Base-by-base conservation (phyloP, 2,888 invertebrate genomes). In the Leucophenga montana region DNA sequence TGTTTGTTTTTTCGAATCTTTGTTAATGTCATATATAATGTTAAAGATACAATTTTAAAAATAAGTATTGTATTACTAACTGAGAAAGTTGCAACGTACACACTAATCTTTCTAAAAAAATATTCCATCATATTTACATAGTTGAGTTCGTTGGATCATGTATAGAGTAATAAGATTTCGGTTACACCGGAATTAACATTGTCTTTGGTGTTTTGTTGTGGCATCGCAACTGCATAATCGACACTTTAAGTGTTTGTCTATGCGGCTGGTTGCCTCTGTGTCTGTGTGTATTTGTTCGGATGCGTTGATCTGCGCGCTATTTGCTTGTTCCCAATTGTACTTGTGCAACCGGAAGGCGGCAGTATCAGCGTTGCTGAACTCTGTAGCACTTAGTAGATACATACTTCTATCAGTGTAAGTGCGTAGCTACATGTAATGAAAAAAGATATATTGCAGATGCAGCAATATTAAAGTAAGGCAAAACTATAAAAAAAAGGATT, bases 211-310 rank as follows among this genome's bases (percentile, higher is more conserved):
- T 33, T 33, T 48, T 48, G 48, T n/a, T n/a, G 13, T 3, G 50
- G 3, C 16, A 50, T 1, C 50, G n/a, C 4, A 56, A 56, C 27
- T 56, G 56, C 27, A 56, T 56, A 56, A 56, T 22, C 14, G 56
- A 56, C 56, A 27, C 44, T 22, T n/a, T 66, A 33, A 18, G 31
- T 31, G 18, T 50, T 20, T 27, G 56, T 31, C 20, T 14, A 66
- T 50, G 59, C 31, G 59, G 14, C 27, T 31, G 66, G 33, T 62
- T 64, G 70, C n/a, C 13, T 68, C 61, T 33, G 53, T 53, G 33
- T 1, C 3, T 31, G 44, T 31, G 48, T 71, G 67, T 59, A 39
- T 27, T 59, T 46, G 22, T 50, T 44, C 54, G 65, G 39, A 8
- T 53, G 53, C 20, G 27, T 27, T 39, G 39, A 1, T 64, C 8